Base-by-base conservation (phyloP, 1,140 invertebrate species). In the Drosophila kurseongensis region DNA sequence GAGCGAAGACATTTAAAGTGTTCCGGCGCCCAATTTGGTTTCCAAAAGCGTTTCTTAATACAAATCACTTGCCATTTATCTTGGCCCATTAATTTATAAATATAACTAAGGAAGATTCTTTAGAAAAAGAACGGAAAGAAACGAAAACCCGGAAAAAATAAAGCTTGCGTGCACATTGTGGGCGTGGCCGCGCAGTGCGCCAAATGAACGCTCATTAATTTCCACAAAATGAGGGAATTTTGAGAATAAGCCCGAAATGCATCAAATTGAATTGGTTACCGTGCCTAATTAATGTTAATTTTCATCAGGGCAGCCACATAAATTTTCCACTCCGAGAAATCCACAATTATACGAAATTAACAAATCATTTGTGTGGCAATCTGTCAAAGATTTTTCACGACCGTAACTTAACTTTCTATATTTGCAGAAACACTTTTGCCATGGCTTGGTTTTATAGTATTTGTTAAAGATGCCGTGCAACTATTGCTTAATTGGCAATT, bases 191-290 rank as follows among this genome's bases (percentile, higher is more conserved):
- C 55, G 56, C 65, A 75, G 65, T 44, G 51, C 57, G 80, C 77
- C 84, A 89, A 89, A 89, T 89, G 84, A 69, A 66, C 77, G 74
- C 84, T 78, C 84, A 89, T 89, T 89, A 89, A 89, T 89, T 89
- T 84, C 51, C 73, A 75, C 76, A 80, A 89, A 89, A 89, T 89
- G 66, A 80, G 69, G 40, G 54, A 67, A 41, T 35, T 78, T 84
- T 84, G 56, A 66, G 83, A 83, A 80, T 61, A 71, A 76, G 71
- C 51, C 16, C 58, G 47, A 77, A 84, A 75, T 75, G 76, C 65
- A 84, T 84, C 63, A 88, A 88, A 88, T 88, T 88, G 80, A 88
- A 80, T 74, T 74, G 38, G 65, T 75, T 73, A 54, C 18, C 41
- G 59, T 56, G 59, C 59, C 62, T 80, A 84, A 89, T 84, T 88